Evolutionary conservation across 2,797 vertebrate genomes (phyloP).

Genomic region (Nannoperca obscura): DNA sequence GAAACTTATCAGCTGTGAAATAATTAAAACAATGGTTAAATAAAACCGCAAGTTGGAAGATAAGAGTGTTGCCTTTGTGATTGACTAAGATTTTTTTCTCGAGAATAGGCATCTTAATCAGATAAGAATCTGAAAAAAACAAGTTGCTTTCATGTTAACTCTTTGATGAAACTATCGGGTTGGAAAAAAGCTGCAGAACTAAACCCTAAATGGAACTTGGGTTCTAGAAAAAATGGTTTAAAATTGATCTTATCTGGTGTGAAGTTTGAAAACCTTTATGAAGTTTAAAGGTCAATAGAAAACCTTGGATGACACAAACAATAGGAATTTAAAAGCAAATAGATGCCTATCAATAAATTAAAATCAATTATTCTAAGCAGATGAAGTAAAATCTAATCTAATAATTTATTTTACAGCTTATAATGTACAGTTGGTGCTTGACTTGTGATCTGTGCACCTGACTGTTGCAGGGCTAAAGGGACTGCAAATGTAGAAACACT

Average conservation of each 20-base stretch:
- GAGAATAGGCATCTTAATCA: not conserved
- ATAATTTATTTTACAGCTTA: not conserved
- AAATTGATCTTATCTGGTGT: not conserved
- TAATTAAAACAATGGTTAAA: not conserved
- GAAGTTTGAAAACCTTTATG: not conserved
- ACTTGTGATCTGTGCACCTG: not conserved
- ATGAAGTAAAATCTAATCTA: not conserved
- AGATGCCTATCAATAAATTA: no score
- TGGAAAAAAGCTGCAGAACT: not conserved
- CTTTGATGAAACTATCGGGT: not conserved
- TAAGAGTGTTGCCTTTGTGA: not conserved
- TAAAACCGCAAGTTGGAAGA: slow-evolving; percentile 9
- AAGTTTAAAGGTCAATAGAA: not conserved
- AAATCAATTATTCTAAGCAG: not conserved
- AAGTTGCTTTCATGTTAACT: not conserved
- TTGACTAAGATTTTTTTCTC: not conserved
- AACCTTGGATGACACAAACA: not conserved
- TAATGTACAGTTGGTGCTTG: not conserved
- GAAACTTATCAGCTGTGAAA: not conserved
- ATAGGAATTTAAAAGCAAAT: not conserved
- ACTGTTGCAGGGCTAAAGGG: not conserved
- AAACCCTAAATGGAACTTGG: not conserved
- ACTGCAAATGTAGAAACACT: not conserved
- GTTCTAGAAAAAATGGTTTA: not conserved
- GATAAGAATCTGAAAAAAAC: slow-evolving; percentile 7